phyloP scores from a whole-genome alignment of 2,113 vertebrate species.

The Cranoglanis bouderius region DNA sequence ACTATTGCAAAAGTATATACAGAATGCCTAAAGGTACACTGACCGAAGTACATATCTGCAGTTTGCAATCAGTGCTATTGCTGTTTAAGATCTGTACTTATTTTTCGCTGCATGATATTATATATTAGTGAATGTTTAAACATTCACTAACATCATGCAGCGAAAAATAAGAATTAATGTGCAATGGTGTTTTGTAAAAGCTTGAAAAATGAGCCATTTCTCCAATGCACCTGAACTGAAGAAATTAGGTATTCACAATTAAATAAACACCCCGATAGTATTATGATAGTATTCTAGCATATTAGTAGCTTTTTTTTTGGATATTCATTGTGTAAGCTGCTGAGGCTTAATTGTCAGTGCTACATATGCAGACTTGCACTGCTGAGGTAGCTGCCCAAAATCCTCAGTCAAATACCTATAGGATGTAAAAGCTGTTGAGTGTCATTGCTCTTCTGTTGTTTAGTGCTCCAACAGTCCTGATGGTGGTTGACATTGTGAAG shows the following conservation, averaged over 20 bases:
- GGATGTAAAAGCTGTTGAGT: background rate
- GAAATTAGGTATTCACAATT: background rate
- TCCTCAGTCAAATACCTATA: background rate
- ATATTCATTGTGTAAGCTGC: background rate
- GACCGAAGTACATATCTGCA: background rate
- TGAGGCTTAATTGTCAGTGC: background rate
- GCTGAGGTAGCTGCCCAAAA: background rate
- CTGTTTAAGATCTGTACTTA: background rate
- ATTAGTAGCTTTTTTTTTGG: background rate
- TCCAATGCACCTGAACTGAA: background rate
- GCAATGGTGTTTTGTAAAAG: background rate
- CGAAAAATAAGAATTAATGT: background rate
- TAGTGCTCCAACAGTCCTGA: background rate
- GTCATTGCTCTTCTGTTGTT: background rate
- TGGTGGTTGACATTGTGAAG: background rate
- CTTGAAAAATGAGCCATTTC: background rate
- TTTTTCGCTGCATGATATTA: too few relatives aligned
- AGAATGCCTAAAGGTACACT: background rate
- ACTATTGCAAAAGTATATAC: background rate
- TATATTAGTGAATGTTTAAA: slow-evolving; percentile 3
- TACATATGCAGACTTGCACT: too few relatives aligned
- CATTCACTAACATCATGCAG: background rate
- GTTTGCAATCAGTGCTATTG: background rate
- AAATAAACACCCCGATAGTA: background rate
- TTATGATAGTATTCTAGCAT: background rate